A percentile compares a stretch with the other conserved stretches of the same genome.
phyloP scores from a whole-genome alignment of 2,797 vertebrate genomes.

The Nannoperca australis region DNA sequence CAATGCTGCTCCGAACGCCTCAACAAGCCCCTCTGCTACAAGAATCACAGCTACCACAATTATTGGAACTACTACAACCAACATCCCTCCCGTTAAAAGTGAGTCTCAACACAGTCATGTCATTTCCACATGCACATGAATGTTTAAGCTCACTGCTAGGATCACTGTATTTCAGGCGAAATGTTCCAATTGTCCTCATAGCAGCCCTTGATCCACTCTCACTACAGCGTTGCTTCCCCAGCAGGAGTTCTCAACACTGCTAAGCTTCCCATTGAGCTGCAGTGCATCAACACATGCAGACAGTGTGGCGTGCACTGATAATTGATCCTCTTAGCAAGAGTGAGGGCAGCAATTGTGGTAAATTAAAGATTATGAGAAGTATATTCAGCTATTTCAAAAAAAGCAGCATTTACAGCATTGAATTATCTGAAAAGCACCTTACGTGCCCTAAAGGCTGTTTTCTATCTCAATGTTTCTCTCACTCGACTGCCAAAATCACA shows the following conservation, averaged over 20 bases:
- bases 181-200: neutral
- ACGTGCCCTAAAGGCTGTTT: conserved; percentile 56
- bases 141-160: neutral
- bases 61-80: conserved; percentile 42
- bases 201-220: conserved; percentile 14
- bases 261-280: conserved; percentile 46
- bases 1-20: conserved; percentile 31
- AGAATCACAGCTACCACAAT: conserved; percentile 44
- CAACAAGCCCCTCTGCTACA: conserved; percentile 28
- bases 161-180: conserved; percentile 9
- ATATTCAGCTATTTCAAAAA: conserved; percentile 21
- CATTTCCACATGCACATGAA: neutral
- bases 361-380: conserved; percentile 42
- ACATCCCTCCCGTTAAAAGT: conserved; percentile 74
- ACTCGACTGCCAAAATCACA: conserved; percentile 70
- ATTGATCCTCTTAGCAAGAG: conserved; percentile 66
- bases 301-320: conserved; percentile 65
- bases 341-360: conserved; percentile 26
- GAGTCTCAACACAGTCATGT: conserved; percentile 35
- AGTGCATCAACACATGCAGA: conserved; percentile 44
- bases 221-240: conserved; percentile 6
- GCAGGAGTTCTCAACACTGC: conserved; percentile 26
- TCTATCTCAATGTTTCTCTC: conserved; percentile 55
- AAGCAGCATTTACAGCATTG: conserved; percentile 43
- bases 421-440: conserved; percentile 55